phyloP scores from a whole-genome alignment of 2,797 vertebrate species.

The Pteronotus mesoamericanus region DNA sequence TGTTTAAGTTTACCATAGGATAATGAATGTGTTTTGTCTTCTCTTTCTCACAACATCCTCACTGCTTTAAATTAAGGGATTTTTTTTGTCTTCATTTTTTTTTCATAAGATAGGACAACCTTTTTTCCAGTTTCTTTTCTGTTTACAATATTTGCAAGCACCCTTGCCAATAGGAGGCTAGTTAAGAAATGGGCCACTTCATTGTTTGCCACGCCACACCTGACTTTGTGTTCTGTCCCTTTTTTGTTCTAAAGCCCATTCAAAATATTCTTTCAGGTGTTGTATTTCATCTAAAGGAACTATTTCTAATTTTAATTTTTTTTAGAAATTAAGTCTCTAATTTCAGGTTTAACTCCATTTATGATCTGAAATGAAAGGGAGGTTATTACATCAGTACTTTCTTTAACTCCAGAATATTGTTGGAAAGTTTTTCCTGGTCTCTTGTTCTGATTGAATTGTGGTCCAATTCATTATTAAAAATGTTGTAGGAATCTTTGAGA shows the following conservation, averaged over 20 bases:
- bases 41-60: not conserved
- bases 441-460: not conserved
- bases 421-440: not conserved
- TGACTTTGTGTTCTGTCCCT: not conserved
- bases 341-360: not conserved
- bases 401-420: not conserved
- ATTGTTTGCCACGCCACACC: not conserved
- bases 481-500: not conserved
- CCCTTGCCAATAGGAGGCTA: not conserved
- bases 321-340: not conserved
- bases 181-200: not conserved
- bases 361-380: not conserved
- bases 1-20: not conserved
- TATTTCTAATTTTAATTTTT: not conserved
- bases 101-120: not conserved
- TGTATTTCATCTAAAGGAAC: not conserved
- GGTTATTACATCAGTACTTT: not conserved
- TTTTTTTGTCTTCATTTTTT: not conserved
- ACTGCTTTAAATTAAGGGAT: not conserved
- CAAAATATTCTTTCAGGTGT: not conserved
- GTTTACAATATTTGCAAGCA: not conserved
- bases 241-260: not conserved
- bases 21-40: not conserved
- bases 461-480: not conserved
- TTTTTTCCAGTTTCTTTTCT: not conserved